Evolutionary conservation across 1,140 invertebrate species (phyloP).

Genomic region (Psilanteris sp.): DNA sequence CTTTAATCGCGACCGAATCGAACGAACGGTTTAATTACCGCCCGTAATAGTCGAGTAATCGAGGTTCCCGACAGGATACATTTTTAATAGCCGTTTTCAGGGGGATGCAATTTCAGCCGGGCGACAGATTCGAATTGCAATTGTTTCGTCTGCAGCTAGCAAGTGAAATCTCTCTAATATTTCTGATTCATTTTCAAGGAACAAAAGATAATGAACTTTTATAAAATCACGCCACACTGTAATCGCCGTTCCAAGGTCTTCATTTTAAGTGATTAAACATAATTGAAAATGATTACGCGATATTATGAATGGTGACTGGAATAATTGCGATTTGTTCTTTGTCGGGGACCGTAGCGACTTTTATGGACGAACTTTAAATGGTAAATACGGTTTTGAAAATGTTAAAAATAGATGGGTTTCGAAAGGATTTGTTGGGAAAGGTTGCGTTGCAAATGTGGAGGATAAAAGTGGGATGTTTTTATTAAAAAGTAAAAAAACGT

Average conservation of each 20-base stretch:
- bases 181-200: conserved; percentile 27
- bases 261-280: conserved; percentile 14
- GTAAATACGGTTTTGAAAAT: too few relatives aligned
- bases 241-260: neutral
- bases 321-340: conserved; percentile 10
- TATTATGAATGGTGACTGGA: conserved; percentile 7
- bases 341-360: neutral
- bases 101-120: conserved; percentile 27
- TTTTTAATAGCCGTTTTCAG: conserved; percentile 50
- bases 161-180: conserved; percentile 43
- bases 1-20: conserved; percentile 59
- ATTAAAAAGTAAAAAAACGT: too few relatives aligned
- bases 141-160: conserved; percentile 46
- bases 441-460: too few relatives aligned
- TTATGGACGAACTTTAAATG: too few relatives aligned
- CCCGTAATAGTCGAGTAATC: conserved; percentile 56
- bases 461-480: too few relatives aligned
- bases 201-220: conserved; percentile 45
- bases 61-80: conserved; percentile 51
- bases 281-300: conserved; percentile 30
- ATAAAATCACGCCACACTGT: conserved; percentile 16
- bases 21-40: conserved; percentile 61
- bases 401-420: too few relatives aligned
- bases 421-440: too few relatives aligned
- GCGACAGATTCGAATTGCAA: conserved; percentile 37